Base-by-base conservation (phyloP, 2,888 invertebrate species). In the Beris morrisii region DNA sequence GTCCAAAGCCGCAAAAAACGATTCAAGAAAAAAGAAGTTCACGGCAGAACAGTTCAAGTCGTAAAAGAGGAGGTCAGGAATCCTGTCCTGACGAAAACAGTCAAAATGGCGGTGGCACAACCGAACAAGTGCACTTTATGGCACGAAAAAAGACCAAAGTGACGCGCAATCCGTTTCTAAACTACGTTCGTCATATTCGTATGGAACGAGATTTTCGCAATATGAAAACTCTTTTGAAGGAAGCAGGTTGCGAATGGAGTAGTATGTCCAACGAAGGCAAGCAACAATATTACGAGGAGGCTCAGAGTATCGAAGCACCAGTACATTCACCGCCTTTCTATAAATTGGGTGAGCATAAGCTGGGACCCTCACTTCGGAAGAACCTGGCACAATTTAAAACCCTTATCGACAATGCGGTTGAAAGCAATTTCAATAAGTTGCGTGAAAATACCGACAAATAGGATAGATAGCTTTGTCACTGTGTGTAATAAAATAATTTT, bases 351-450 rank as follows among this genome's bases (percentile, higher is more conserved):
- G 61, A 61, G 38, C 61, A 52, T 12, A 52, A 13, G 15, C 38
- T 61, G 7, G 61, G 61, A 3, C 32, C 38, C 0, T 15, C 50
- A 15, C 3, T 61, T 3, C 50, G 61, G 3, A 32, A 52, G 52
- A 61, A 61, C 28, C 31, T 61, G 61, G 52, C 38, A 9, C 32
- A 50, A 50, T 61, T 61, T 22, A 61, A 61, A 38, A 13, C 9
- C 1, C 38, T 61, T 13, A 2, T 61, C 6, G 61, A 61, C 44
- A 9, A 61, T 32, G 61, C 61, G 3, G 50, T 61, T 4, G 50
- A 61, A 11, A 15, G 38, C 4, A 61, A 61, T 52, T 22, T 61
- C 2, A 22, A 15, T 5, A 15, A 38, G 11, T n/a, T 61, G 11
- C 11, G 11, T 15, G 15, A 59, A 31, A 28, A 59, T 22, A 22